phyloP scores from a whole-genome alignment of 1,140 invertebrate genomes.

The Cydia pomonella region DNA sequence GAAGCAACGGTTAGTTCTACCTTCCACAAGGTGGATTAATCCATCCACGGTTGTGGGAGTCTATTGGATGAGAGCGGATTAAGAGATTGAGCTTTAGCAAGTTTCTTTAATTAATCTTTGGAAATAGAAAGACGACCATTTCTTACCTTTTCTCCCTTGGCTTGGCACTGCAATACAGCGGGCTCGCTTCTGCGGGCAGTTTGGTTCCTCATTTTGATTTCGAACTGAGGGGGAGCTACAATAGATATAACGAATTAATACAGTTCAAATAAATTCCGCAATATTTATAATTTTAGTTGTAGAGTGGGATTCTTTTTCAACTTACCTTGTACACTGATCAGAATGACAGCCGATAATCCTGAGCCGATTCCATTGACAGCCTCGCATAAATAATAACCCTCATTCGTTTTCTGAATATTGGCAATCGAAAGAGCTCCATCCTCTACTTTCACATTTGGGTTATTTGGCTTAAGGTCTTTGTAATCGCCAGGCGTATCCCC shows the following conservation, averaged over 20 bases:
- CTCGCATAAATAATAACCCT: slow-evolving; percentile 97
- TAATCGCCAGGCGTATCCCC: slow-evolving; percentile 95
- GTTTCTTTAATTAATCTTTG: no score
- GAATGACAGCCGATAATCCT: slow-evolving; percentile 94
- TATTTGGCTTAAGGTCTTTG: slow-evolving; percentile 93
- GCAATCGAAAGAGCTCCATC: slow-evolving; percentile 90
- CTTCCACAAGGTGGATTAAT: no score
- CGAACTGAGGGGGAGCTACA: slow-evolving; percentile 95
- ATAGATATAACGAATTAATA: slow-evolving; percentile 33
- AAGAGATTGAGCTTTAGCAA: no score
- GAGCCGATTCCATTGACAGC: slow-evolving; percentile 97
- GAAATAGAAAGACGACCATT: not conserved
- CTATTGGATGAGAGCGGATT: no score
- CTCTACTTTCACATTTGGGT: slow-evolving; percentile 93
- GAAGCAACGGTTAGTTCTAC: no score
- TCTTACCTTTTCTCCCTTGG: slow-evolving; percentile 92
- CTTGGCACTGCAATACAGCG: slow-evolving; percentile 95
- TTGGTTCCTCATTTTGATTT: slow-evolving; percentile 94
- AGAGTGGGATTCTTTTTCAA: slow-evolving; percentile 15
- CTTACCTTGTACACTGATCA: slow-evolving; percentile 95
- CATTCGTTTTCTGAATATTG: slow-evolving; percentile 95
- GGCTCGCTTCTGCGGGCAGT: slow-evolving; percentile 94
- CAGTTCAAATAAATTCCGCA: not conserved
- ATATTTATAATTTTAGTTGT: not conserved
- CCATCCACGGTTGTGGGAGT: no score